Base-by-base conservation (phyloP, 2,888 invertebrate species). In the Harpalus rubripes region DNA sequence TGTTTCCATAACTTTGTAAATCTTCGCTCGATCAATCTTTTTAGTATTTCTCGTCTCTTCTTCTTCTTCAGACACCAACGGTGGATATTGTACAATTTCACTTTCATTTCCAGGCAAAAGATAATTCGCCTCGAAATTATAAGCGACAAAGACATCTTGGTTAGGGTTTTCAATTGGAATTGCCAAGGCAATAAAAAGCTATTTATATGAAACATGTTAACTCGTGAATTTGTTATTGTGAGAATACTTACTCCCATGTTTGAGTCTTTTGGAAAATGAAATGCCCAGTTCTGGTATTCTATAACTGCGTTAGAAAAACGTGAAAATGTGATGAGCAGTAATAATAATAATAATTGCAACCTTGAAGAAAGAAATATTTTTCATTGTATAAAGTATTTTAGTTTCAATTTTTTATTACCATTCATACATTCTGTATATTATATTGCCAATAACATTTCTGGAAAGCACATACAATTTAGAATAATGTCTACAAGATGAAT, bases 61-160 rank as follows among this genome's bases (percentile, higher is more conserved):
- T 86, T 58, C 87, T 86, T 58, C 86, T 78, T 61, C 56, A 16
- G 78, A 16, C 12, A 89, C 86, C n/a, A 89, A 61, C 0, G 89
- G 89, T 22, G 90, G 90, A 86, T 89, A 89, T 78, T 87, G 89
- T 44, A 89, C 90, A 7, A 56, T 84, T 52, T 89, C 88, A 52
- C 91, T 91, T 18, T 89, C 92, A 88, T 95, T 95, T 7, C 89
- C 92, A 0, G 95, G 93, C 7, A 94, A 89, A 41, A 90, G 90
- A 90, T 95, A 96, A 90, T 94, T 95, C 0, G 95, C 93, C 88
- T 96, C 96, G 89, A 96, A 95, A 91, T 95, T 95, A 89, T 95
- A 95, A 0, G 96, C 95, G 82, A 95, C 91, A 88, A 95, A 95
- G 3, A 95, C 94, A 88, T 94, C 94, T 87, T 94, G 94, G 86